These are phyloP conservation scores for Dyspetes luteomarginatus DNA, from an alignment of 2,888 invertebrate species.

Conservation along the genomic window DNA sequence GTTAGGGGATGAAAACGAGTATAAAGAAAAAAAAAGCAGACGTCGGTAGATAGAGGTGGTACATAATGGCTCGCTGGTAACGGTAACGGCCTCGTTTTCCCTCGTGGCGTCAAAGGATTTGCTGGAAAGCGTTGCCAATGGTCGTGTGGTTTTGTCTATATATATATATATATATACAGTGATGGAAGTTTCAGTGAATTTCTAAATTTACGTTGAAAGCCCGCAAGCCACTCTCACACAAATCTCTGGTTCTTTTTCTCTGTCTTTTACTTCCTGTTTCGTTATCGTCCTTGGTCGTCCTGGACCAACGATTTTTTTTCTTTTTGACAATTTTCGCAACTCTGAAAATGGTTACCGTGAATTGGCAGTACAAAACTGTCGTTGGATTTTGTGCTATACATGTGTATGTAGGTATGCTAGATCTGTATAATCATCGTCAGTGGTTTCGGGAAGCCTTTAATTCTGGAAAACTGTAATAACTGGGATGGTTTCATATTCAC, in stretches of 20 bases:
- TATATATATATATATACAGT: neutral
- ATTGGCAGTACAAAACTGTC: neutral
- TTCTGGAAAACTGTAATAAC: conserved; percentile 35
- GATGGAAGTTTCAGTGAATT: conserved; percentile 57
- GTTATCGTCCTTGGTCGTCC: conserved; percentile 13
- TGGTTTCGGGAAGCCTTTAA: conserved; percentile 43
- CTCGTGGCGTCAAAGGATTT: conserved; percentile 63
- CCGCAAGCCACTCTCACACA: conserved; percentile 55
- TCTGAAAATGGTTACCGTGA: conserved; percentile 41
- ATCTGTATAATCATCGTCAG: neutral
- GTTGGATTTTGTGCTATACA: neutral
- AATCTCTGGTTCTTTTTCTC: conserved; percentile 46
- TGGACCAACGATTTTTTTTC: neutral
- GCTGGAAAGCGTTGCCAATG: conserved; percentile 54
- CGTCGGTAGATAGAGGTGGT: conserved; percentile 28
- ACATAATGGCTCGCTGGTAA: conserved; percentile 62
- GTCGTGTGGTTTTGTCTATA: neutral
- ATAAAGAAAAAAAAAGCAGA: conserved; percentile 38
- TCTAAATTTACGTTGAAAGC: conserved; percentile 63
- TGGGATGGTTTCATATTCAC: conserved; percentile 24
- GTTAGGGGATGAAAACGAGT: conserved; percentile 18
- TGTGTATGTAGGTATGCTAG: neutral
- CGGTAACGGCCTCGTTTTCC: conserved; percentile 56
- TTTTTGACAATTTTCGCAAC: conserved; percentile 39
- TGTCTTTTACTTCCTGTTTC: conserved; percentile 45